phyloP scores from a whole-genome alignment of 2,797 vertebrate genomes.

The Urosaurus nigricauda region DNA sequence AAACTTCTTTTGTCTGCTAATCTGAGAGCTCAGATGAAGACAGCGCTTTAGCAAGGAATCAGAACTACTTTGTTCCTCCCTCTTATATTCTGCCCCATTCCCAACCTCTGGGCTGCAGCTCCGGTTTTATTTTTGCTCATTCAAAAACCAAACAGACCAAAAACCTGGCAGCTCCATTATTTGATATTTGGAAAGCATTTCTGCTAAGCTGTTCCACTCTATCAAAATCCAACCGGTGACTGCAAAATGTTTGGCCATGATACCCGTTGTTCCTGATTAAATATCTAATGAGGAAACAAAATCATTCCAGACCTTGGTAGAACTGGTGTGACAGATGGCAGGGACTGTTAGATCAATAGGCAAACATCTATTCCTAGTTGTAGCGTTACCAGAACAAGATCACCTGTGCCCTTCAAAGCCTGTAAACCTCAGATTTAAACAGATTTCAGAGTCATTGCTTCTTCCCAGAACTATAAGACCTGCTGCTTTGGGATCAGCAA shows the following conservation, averaged over 20 bases:
- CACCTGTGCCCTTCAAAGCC: neutral
- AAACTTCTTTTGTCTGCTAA: conserved; percentile 15
- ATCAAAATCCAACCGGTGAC: conserved; percentile 23
- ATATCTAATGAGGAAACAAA: conserved; percentile 44
- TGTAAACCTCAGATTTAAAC: neutral
- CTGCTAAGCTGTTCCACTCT: conserved; percentile 33
- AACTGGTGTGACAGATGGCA: neutral
- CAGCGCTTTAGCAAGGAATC: neutral
- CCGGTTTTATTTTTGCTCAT: neutral
- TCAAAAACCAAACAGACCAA: neutral
- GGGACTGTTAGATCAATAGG: neutral
- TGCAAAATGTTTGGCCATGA: neutral
- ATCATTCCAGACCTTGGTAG: conserved; percentile 34
- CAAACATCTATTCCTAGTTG: neutral
- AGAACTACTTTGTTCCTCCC: neutral
- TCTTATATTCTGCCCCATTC: neutral
- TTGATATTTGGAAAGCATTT: conserved; percentile 42
- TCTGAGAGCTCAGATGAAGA: neutral
- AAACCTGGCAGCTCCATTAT: neutral
- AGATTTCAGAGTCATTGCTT: neutral
- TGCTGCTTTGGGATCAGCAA: neutral
- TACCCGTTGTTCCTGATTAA: conserved; percentile 49
- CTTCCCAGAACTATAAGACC: neutral
- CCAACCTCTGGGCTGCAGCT: conserved; percentile 17
- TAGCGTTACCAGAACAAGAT: neutral